These are phyloP conservation scores for Aplodontia rufa DNA, from an alignment of 2,113 vertebrate species.

Conservation along the genomic window DNA sequence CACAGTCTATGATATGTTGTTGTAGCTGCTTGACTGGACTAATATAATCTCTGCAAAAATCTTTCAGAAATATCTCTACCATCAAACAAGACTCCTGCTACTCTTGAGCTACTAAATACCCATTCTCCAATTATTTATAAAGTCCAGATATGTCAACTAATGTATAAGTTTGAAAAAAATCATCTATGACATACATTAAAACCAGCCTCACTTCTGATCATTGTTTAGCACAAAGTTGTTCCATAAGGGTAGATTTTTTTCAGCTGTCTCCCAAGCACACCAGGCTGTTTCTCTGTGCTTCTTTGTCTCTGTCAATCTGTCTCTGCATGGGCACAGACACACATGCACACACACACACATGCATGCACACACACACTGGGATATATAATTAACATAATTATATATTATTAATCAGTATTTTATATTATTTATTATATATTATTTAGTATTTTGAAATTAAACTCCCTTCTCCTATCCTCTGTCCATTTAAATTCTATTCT, in stretches of 20 bases:
- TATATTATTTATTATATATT: neutral
- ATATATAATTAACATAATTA: neutral
- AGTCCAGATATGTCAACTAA: neutral
- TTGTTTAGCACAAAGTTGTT: neutral
- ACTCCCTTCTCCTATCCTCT: neutral
- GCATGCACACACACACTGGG: neutral
- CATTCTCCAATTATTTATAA: constrained; percentile 13
- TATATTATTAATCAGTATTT: neutral
- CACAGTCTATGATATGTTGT: neutral
- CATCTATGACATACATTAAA: neutral
- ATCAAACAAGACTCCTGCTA: neutral
- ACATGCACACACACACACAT: too few species aligned
- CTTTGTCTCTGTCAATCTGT: too few species aligned
- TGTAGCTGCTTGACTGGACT: neutral
- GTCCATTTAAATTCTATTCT: neutral
- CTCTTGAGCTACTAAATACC: neutral
- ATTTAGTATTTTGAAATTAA: neutral
- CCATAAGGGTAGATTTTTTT: neutral
- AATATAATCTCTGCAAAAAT: neutral
- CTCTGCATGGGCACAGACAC: too few species aligned
- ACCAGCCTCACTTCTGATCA: neutral
- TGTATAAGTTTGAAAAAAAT: neutral
- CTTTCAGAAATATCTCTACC: neutral
- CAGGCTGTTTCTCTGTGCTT: neutral
- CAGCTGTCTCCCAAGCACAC: neutral